Percentiles rank a stretch among this genome's conserved stretches.
Conservation (phyloP, 2,888 invertebrate species). For the Yponomeuta evonymella region DNA sequence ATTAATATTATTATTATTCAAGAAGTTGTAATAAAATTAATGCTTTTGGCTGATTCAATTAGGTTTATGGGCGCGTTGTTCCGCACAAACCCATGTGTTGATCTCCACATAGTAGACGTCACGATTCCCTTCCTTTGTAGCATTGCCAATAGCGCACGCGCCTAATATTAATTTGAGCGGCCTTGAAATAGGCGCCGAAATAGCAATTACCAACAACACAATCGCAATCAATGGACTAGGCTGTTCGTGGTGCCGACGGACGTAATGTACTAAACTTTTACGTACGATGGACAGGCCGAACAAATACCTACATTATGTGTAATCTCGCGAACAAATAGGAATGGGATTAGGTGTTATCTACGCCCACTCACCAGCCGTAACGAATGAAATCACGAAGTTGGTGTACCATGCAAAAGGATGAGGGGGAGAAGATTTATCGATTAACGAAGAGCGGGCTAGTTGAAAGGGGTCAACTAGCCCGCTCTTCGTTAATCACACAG, state of each 20-base stretch:
- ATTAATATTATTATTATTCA: no score
- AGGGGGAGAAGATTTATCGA: no score
- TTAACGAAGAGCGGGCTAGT: no score
- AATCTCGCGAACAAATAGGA: neutral
- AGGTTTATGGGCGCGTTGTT: neutral
- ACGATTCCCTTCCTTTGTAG: constrained; percentile 8
- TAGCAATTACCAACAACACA: constrained; percentile 10
- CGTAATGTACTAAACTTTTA: neutral
- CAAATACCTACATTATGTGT: neutral
- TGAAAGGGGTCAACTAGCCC: no score
- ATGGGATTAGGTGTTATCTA: neutral
- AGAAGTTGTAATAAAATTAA: neutral
- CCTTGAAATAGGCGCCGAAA: constrained; percentile 10
- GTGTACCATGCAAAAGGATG: neutral
- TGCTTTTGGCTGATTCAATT: neutral
- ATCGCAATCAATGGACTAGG: constrained; percentile 8
- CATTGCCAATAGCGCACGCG: constrained; percentile 5
- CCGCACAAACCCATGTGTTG: neutral
- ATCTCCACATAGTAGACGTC: neutral
- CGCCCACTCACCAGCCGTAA: neutral
- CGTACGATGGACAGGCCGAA: neutral
- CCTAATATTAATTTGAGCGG: constrained; percentile 3
- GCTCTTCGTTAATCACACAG: no score
- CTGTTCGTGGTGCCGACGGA: neutral
- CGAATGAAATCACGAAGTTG: neutral